Evolutionary conservation across 2,888 invertebrate species (phyloP).

Genomic region (Rosalia funebris): DNA sequence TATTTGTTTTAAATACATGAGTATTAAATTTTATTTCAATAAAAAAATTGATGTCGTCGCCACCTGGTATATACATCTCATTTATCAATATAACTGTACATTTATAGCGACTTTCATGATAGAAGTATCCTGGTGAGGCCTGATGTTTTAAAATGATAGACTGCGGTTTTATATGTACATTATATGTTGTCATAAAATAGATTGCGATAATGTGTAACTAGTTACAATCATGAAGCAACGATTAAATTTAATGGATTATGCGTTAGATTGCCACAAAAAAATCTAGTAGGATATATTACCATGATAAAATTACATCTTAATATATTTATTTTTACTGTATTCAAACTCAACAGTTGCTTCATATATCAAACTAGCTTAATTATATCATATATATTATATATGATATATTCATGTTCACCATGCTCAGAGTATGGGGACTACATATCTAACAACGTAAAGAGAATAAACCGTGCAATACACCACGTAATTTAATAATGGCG

Average conservation of each 20-base stretch:
- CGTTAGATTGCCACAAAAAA: slow-evolving; percentile 14
- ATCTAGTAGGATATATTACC: background rate
- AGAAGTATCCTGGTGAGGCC: too few species aligned
- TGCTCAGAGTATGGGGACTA: too few species aligned
- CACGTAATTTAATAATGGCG: slow-evolving; percentile 1
- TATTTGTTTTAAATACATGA: too few species aligned
- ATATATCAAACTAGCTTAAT: slow-evolving; percentile 2
- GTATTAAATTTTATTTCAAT: too few species aligned
- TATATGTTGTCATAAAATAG: background rate
- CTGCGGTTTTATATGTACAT: background rate
- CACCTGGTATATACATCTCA: too few species aligned
- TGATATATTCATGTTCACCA: background rate
- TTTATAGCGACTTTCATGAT: too few species aligned
- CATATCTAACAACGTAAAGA: background rate
- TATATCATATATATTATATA: slow-evolving; percentile 4
- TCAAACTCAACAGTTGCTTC: slow-evolving; percentile 11
- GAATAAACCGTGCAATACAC: slow-evolving; percentile 7
- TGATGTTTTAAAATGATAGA: too few species aligned
- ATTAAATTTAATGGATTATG: slow-evolving; percentile 20
- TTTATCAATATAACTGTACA: too few species aligned
- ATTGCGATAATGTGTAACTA: slow-evolving; percentile 12
- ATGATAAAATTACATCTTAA: background rate
- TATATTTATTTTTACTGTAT: background rate
- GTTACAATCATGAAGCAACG: slow-evolving; percentile 13
- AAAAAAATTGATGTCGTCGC: too few species aligned